A percentile compares a stretch with the other conserved stretches of the same genome.
Conservation (phyloP, 2,797 vertebrate species). For the Tapera naevia region DNA sequence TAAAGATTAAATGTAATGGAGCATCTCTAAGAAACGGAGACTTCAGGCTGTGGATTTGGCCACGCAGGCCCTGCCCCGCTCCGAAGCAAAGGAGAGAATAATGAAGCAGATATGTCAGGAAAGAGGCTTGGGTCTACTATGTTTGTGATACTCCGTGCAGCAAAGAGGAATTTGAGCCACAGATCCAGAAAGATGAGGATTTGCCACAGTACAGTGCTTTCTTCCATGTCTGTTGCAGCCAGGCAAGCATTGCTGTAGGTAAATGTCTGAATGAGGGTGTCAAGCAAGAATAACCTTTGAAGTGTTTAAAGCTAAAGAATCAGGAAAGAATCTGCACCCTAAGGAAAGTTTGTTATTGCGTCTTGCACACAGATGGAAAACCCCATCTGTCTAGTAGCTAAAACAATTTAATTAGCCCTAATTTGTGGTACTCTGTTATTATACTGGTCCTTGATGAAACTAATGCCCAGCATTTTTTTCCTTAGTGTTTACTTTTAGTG, state of each 20-base stretch:
- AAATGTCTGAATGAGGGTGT: neutral
- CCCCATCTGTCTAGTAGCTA: slow-evolving; percentile 4
- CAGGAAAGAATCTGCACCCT: slow-evolving; percentile 19
- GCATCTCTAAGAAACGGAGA: neutral
- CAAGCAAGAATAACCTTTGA: slow-evolving; percentile 14
- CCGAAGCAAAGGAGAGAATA: neutral
- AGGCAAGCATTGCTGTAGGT: slow-evolving; percentile 41
- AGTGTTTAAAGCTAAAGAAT: neutral
- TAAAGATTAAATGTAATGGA: neutral
- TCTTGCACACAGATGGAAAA: slow-evolving; percentile 33
- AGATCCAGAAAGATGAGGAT: neutral
- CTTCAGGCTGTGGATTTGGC: neutral
- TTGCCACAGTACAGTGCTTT: neutral
- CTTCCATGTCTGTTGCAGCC: neutral
- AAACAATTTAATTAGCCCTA: slow-evolving; percentile 60
- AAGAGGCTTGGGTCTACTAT: neutral
- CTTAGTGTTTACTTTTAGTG: slow-evolving; percentile 16
- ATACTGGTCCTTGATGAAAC: neutral
- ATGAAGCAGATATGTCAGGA: neutral
- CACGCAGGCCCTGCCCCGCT: fast-evolving
- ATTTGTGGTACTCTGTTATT: slow-evolving; percentile 11
- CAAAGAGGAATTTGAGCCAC: neutral
- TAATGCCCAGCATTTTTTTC: neutral
- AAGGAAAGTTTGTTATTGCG: slow-evolving; percentile 49
- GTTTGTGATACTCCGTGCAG: neutral